Conservation (phyloP, 2,888 invertebrate genomes). For the Drosophila birchii region DNA sequence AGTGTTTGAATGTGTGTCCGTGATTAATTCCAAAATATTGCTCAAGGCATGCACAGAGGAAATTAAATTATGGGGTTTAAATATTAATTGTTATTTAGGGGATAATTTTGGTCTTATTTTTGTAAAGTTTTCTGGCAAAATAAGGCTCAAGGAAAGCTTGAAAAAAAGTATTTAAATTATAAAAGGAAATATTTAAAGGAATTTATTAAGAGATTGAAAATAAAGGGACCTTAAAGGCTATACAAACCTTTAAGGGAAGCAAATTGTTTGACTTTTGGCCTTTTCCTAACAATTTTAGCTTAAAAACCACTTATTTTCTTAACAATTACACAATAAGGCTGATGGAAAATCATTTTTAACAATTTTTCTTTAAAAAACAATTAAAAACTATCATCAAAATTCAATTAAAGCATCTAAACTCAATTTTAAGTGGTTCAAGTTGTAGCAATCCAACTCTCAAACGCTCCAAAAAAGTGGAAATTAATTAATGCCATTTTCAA, state of each 20-base stretch:
- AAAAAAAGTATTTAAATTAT: neutral
- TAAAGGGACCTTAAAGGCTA: neutral
- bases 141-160: neutral
- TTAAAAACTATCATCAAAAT: neutral
- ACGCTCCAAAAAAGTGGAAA: conserved; percentile 1
- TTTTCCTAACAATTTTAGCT: no score
- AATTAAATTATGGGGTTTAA: neutral
- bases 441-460: neutral
- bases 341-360: no score
- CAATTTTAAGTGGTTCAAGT: neutral
- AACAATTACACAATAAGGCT: no score
- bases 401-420: neutral
- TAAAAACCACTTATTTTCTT: no score
- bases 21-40: conserved; percentile 14
- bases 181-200: neutral
- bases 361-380: neutral
- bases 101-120: neutral
- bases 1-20: conserved; percentile 10
- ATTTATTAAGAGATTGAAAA: neutral
- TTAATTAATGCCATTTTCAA: conserved; percentile 11
- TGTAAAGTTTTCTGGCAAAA: neutral
- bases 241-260: neutral
- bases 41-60: conserved; percentile 19
- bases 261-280: neutral
- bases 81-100: neutral